These are phyloP conservation scores for Tapera naevia DNA, from an alignment of 2,797 vertebrate species.

Conservation along the genomic window DNA sequence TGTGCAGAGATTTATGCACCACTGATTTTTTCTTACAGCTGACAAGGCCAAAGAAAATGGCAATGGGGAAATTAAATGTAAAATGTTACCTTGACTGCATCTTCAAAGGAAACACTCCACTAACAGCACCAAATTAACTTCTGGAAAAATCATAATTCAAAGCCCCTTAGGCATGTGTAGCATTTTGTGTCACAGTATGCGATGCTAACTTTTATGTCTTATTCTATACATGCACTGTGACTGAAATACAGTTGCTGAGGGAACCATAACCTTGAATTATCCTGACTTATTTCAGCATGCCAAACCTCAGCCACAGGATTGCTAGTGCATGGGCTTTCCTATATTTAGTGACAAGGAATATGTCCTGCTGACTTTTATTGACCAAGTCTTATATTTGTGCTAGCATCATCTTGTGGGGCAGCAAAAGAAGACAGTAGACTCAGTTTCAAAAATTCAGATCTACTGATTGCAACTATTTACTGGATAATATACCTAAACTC, in stretches of 20 bases:
- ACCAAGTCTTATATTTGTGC: not conserved
- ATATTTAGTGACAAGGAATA: not conserved
- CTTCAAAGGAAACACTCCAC: conserved; percentile 32
- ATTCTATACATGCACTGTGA: not conserved
- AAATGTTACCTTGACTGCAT: conserved; percentile 35
- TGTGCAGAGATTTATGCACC: conserved; percentile 18
- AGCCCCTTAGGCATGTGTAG: not conserved
- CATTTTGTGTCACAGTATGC: not conserved
- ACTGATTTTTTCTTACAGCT: conserved; percentile 2
- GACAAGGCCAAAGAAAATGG: not conserved
- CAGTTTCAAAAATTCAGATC: not conserved
- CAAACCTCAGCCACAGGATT: not conserved
- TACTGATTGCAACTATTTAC: not conserved
- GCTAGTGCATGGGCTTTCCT: not conserved
- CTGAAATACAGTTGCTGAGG: conserved; percentile 24
- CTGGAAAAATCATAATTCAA: conserved; percentile 29
- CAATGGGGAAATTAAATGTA: conserved; percentile 6
- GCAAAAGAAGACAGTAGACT: not conserved
- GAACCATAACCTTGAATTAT: conserved; percentile 43
- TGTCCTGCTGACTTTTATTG: not conserved
- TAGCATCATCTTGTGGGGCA: not conserved
- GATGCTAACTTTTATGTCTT: conserved; percentile 19
- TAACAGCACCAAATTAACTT: conserved; percentile 31
- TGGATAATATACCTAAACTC: not conserved
- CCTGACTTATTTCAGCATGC: not conserved